Base-by-base conservation (phyloP, 2,797 vertebrate genomes). In the Nannoperca obscura region DNA sequence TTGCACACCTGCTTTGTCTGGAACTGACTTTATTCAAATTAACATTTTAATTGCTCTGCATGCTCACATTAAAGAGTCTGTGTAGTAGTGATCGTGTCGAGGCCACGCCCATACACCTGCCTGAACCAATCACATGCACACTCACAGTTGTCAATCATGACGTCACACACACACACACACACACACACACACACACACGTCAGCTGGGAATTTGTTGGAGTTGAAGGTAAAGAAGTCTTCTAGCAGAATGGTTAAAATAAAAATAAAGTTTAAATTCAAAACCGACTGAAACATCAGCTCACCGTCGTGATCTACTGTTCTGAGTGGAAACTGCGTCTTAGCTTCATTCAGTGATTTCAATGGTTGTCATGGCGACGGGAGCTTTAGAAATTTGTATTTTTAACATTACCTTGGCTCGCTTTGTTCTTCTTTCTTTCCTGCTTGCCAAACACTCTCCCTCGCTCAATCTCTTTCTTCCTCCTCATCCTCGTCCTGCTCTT, bases 331-430 rank as follows among this genome's bases (percentile, higher is more conserved):
- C 52, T 5, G 3, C 0, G 0, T 42, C 36, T 63, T 30, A 19
- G 47, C 32, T 10, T 9, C 53, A 17, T 55, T 53, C 55, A 38
- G 19, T 4, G 32, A 57, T 61, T 73, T 74, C 52, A 58, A 17
- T 52, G 42, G 76, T 82, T 82, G 75, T 55, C 78, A 76, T 79
- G 24, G 78, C 2, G 3, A 74, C 46, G 19, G 54, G 32, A 27
- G 63, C 61, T 64, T 74, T 81, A 38, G 57, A 63, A 36, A 38
- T 6, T 4, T 17, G 15, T 24, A 50, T 52, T 62, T 53, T 38
- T 24, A 4, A 0, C 8, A 0, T 74, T 62, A 79, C 69, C 69
- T 62, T 76, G 68, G 27, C 38, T 58, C 55, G 30, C 19, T 38
- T 40, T 74, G 24, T 80, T 62, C 61, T 34, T 34, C 17, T 42